phyloP scores from a whole-genome alignment of 2,797 vertebrate species.

The Phylloscopus collybita region DNA sequence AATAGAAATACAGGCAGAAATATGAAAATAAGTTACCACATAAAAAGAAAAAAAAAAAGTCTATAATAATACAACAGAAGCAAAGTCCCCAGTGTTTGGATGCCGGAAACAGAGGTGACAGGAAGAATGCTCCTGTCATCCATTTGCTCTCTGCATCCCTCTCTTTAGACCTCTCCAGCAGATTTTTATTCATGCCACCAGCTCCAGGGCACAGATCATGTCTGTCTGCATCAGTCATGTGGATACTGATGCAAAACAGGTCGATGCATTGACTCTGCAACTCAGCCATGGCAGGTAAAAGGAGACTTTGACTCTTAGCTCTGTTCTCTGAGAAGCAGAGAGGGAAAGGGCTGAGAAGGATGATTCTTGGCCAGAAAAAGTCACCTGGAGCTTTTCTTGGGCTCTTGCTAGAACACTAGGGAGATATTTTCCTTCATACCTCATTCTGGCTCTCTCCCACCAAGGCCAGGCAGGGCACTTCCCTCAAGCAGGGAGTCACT shows the following conservation, averaged over 20 bases:
- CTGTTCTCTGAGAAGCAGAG: not conserved
- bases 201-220: not conserved
- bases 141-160: not conserved
- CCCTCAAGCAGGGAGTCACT: not conserved
- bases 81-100: not conserved
- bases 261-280: not conserved
- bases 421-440: not conserved
- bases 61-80: not conserved
- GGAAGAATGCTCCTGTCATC: not conserved
- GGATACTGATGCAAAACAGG: not conserved
- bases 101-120: not conserved
- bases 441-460: not conserved
- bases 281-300: not conserved
- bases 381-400: not conserved
- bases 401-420: not conserved
- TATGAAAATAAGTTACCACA: not conserved
- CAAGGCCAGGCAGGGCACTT: not conserved
- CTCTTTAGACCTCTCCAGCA: not conserved
- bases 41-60: not conserved
- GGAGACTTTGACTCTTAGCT: not conserved
- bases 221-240: not conserved
- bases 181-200: not conserved
- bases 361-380: not conserved
- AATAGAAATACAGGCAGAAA: not conserved
- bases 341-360: not conserved